Conservation (phyloP, 2,888 invertebrate species). For the Aleiodes alternator region DNA sequence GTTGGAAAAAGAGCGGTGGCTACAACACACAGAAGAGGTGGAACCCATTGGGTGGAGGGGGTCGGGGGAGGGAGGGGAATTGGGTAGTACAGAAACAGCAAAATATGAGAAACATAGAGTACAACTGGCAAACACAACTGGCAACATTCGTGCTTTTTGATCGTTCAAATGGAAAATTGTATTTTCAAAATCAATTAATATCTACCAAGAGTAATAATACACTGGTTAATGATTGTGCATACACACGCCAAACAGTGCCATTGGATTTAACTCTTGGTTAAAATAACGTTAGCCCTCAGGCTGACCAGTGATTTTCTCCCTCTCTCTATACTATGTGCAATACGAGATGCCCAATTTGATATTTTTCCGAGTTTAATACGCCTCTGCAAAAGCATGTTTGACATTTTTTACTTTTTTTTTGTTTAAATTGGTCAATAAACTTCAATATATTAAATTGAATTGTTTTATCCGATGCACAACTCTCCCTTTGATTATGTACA, state of each 20-base stretch:
- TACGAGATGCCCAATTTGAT: constrained; percentile 5
- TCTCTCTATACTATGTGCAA: not conserved
- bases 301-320: constrained; percentile 14
- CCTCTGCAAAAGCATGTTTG: constrained; percentile 68
- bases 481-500: not conserved
- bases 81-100: constrained; percentile 32
- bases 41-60: constrained; percentile 35
- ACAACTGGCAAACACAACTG: constrained; percentile 10
- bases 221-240: constrained; percentile 68
- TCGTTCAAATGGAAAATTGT: constrained; percentile 74
- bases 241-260: constrained; percentile 32
- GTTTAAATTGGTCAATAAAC: constrained; percentile 55
- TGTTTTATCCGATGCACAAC: not conserved
- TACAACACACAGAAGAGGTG: not conserved
- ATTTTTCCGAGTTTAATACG: constrained; percentile 29
- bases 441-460: constrained; percentile 21
- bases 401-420: constrained; percentile 68
- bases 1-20: too few relatives aligned
- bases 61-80: not conserved
- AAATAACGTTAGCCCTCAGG: constrained; percentile 38
- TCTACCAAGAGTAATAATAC: constrained; percentile 71
- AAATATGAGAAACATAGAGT: constrained; percentile 18
- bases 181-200: constrained; percentile 74
- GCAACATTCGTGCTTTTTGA: constrained; percentile 65
- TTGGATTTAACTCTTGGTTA: constrained; percentile 33